Evolutionary conservation across 2,797 vertebrate species (phyloP), one percentile per base, ranked within the genome.

Genomic region (Sebastes itinus): DNA sequence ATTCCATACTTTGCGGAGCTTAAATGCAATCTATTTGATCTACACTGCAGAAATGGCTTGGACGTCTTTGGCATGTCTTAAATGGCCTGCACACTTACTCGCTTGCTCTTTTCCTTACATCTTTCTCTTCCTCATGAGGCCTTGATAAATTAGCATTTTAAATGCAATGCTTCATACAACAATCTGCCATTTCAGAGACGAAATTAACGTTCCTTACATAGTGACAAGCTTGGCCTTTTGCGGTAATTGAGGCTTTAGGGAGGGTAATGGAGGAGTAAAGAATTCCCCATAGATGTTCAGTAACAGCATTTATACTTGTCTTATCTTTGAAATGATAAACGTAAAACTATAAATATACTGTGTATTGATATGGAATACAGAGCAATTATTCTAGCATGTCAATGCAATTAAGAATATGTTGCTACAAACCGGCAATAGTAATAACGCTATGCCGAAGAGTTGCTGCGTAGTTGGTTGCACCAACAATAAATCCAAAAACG

Each of bases 141-240:
- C 80, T 86, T 84, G 83, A 91, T 89, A 93, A 95, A 94, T 92
- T 83, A 58, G 86, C 86, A 89, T 93, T 93, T 91, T 86, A 91
- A 94, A 92, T 83, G 79, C 75, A 77, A 69, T 59, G 73, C 87
- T 93, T 92, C 76, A 83, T 84, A 80, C 73, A 87, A 89, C 82
- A 87, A 94, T 92, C 90, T 86, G 69, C 77, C 79, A 87, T 92
- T 95, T 91, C 82, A 83, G 73, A 85, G 79, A 84, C 77, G 83
- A 94, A 94, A 94, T 90, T 80, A 91, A 92, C 88, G 89, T 90
- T 89, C 87, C 84, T 72, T 85, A 89, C 72, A 78, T 85, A 82
- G 87, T 82, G 89, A 92, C 85, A 87, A 85, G 89, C 61, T 85
- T 89, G 85, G 91, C 90, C 86, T 94, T 92, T 93, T 75, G 81